Evolutionary conservation across 2,797 vertebrate species (phyloP), one percentile per base, ranked within the genome.

Genomic region (Petrocephalus sullivani): DNA sequence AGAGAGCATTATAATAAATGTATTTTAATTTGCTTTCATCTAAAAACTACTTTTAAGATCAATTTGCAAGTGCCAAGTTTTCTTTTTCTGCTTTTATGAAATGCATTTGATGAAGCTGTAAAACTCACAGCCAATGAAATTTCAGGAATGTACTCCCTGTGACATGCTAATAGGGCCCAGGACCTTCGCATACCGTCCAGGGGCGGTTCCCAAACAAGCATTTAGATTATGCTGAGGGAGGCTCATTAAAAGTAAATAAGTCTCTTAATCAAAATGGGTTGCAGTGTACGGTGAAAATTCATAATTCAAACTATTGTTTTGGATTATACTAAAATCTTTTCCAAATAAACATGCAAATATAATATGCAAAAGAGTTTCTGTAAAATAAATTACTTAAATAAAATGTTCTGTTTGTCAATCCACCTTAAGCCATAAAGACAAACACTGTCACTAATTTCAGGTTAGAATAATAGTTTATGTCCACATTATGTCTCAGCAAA

Each of bases 261-360:
- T 81, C 46, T 81, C 75, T 81, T 81, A 41, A 81, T 81, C 37
- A 81, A 81, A 78, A 81, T 81, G 41, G 41, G n/a, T 81, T 81
- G 37, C 41, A 81, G 46, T 81, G 75, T 6, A 81, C 46, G 33
- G n/a, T 81, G 75, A 81, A 49, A 81, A 46, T 81, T 81, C 41
- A 81, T 19, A 10, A 49, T 81, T 49, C 41, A 81, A 46, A n/a
- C 37, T 81, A 81, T 49, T 81, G 41, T 81, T 71, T 81, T 81
- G 41, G 16, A 81, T 81, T 41, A 81, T 0, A 41, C 75, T 81
- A 49, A 81, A 56, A 56, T 56, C 54, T 10, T 81, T 37, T 71
- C 67, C 28, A 71, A 28, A 16, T 71, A 71, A 71, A 19, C 41
- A 49, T 81, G 75, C 37, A 49, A 81, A 81, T 81, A 12, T 56